A percentile compares a stretch with the other conserved stretches of the same genome.
These are phyloP conservation scores for Phrynocephalus vlangalii DNA, from an alignment of 2,797 vertebrate genomes.

Conservation along the genomic window DNA sequence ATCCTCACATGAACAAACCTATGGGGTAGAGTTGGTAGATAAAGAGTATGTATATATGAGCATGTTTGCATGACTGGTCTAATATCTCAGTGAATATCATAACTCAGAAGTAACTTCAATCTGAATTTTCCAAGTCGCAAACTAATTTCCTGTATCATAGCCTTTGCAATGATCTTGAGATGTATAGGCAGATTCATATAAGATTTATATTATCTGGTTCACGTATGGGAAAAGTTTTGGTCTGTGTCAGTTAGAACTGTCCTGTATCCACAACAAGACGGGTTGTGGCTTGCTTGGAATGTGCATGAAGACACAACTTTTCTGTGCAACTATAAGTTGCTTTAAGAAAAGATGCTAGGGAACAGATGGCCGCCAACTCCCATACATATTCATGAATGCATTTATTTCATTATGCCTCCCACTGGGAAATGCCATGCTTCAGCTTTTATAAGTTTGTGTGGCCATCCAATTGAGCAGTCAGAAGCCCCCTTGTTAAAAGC, in stretches of 20 bases:
- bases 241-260: background rate
- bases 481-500: slow-evolving; percentile 74
- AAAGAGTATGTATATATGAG: background rate
- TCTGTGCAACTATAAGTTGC: slow-evolving; percentile 57
- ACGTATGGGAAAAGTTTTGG: background rate
- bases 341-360: slow-evolving; percentile 69
- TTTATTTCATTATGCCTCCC: slow-evolving; percentile 76
- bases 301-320: slow-evolving; percentile 45
- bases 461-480: slow-evolving; percentile 78
- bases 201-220: background rate
- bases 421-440: slow-evolving; percentile 73
- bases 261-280: background rate
- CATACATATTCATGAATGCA: slow-evolving; percentile 80
- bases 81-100: background rate
- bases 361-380: slow-evolving; percentile 75
- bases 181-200: background rate
- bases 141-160: no score
- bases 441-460: slow-evolving; percentile 73
- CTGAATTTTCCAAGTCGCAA: background rate
- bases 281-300: background rate
- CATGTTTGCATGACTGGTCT: background rate
- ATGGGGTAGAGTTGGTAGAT: background rate
- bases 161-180: background rate
- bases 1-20: no score
- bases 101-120: background rate